Conservation (phyloP, 2,113 vertebrate species). For the Felis chaus region DNA sequence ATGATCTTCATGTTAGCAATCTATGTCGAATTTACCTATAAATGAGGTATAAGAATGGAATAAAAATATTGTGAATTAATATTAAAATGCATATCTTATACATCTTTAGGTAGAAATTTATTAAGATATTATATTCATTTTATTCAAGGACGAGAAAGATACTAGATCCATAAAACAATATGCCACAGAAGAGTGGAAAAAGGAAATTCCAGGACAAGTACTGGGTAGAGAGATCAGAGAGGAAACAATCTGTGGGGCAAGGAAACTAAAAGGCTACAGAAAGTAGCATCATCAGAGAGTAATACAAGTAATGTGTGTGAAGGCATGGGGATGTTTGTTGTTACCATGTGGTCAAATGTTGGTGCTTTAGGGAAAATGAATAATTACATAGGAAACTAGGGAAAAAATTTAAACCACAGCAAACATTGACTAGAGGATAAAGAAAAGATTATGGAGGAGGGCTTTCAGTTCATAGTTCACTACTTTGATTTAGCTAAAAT, state of each 20-base stretch:
- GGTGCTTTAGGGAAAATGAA: not conserved
- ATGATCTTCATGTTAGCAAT: not conserved
- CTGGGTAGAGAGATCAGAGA: not conserved
- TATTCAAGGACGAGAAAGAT: not conserved
- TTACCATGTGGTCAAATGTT: not conserved
- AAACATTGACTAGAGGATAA: not conserved
- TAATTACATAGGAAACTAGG: not conserved
- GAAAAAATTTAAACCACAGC: not conserved
- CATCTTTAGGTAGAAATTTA: not conserved
- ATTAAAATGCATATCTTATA: not conserved
- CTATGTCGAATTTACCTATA: not conserved
- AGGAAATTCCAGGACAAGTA: not conserved
- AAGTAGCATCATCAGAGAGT: not conserved
- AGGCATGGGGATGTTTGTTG: not conserved
- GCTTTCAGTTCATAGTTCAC: not conserved
- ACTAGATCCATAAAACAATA: not conserved
- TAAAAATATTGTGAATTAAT: not conserved
- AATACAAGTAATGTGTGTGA: not conserved
- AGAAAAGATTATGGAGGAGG: not conserved
- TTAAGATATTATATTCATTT: not conserved
- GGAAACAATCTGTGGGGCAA: not conserved
- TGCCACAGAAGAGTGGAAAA: not conserved
- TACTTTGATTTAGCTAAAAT: not conserved
- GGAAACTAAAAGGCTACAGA: not conserved
- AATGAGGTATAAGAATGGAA: not conserved